Base-by-base conservation (phyloP, 2,888 invertebrate genomes). In the Nymphalis polychloros region DNA sequence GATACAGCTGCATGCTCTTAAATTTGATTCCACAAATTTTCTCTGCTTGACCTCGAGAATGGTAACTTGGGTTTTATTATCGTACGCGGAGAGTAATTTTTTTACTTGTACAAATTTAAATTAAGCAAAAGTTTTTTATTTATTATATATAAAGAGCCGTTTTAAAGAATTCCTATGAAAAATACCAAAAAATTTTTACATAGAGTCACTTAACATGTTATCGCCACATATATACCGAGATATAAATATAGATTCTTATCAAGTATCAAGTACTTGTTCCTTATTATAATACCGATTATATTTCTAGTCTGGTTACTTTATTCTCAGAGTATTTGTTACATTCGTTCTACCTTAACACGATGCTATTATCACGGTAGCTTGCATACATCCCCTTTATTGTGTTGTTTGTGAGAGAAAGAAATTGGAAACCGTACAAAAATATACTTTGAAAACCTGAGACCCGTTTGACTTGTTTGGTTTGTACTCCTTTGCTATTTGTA, bases 371-470 rank as follows among this genome's bases (percentile, higher is more conserved):
- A 83, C 83, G 82, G 81, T 84, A 76, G 78, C 78, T 77, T 80
- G 82, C 84, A 78, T 82, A 80, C 77, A 79, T 79, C 81, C 81
- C 81, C 82, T 71, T 78, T 79, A 81, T 81, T 81, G 80, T 77
- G 79, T 82, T 84, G 83, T 85, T 86, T 85, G 81, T 82, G 79
- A 79, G 81, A 78, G 77, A 83, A 84, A 85, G 84, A 84, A 87
- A 87, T 88, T 85, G 81, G 82, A 87, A 83, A 82, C 79, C 79
- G 73, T 80, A 81, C 80, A 84, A 81, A 83, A 84, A 80, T 76
- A 79, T 78, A 79, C 84, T 80, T 84, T 78, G 79, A 76, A 82
- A 83, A 84, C 79, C 73, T 77, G 78, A 80, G 77, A 85, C 87
- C 77, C 72, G 87, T 84, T 77, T 78, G 80, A 84, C 88, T 83